These are phyloP conservation scores for Coryphaenoides rupestris DNA, from an alignment of 2,113 vertebrate species.

Conservation along the genomic window DNA sequence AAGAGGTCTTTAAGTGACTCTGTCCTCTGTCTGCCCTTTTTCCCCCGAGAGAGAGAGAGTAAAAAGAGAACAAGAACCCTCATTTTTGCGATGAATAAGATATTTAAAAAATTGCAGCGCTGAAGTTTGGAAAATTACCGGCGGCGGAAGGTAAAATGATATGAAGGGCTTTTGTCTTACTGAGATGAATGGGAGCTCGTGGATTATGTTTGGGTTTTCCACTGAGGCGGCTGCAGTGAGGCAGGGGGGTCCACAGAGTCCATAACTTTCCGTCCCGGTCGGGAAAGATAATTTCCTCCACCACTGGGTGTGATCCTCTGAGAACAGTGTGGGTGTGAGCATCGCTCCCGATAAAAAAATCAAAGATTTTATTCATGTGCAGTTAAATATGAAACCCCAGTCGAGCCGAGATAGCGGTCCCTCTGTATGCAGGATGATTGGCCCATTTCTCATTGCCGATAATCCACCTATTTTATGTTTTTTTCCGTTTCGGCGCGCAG, in stretches of 20 bases:
- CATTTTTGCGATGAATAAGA: slow-evolving; percentile 19
- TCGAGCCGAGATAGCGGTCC: slow-evolving; percentile 37
- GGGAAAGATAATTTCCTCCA: slow-evolving; percentile 48
- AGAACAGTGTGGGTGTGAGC: not conserved
- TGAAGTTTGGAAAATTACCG: slow-evolving; percentile 30
- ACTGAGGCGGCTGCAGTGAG: slow-evolving; percentile 25
- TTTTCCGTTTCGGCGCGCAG: too few species aligned
- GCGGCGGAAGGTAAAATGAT: not conserved
- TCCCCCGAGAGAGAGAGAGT: slow-evolving; percentile 8
- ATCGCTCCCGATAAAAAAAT: slow-evolving; percentile 36
- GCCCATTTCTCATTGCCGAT: not conserved
- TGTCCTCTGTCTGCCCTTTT: slow-evolving; percentile 32
- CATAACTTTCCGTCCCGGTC: slow-evolving; percentile 40
- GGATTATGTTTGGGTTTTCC: slow-evolving; percentile 47
- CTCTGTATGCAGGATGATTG: slow-evolving; percentile 13
- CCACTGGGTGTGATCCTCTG: slow-evolving; percentile 23
- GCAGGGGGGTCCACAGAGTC: slow-evolving; percentile 50
- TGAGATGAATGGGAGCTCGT: slow-evolving; percentile 37
- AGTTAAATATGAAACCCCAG: slow-evolving; percentile 47
- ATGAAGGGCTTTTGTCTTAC: slow-evolving; percentile 34
- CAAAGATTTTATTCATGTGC: slow-evolving; percentile 42
- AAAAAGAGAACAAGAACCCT: slow-evolving; percentile 15
- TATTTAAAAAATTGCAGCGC: slow-evolving; percentile 3
- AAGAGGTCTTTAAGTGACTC: slow-evolving; percentile 34
- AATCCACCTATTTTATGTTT: too few species aligned